phyloP scores from a whole-genome alignment of 2,888 invertebrate species.

The Xestia c-nigrum region DNA sequence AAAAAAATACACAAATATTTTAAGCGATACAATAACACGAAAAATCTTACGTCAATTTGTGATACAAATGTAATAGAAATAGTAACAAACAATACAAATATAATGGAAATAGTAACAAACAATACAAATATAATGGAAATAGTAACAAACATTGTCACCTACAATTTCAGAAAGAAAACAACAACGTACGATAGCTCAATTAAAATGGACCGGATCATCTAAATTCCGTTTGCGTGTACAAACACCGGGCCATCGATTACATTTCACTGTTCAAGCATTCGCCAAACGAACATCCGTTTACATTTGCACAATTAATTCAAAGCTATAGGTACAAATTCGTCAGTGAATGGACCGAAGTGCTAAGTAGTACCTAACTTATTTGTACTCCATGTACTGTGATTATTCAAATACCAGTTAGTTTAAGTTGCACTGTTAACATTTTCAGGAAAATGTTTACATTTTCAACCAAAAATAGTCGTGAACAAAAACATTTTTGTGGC shows the following conservation, averaged over 20 bases:
- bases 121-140: no score
- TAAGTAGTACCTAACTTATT: slow-evolving; percentile 1
- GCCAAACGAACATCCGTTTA: slow-evolving; percentile 31
- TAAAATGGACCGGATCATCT: slow-evolving; percentile 40
- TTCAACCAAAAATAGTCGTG: slow-evolving; percentile 7
- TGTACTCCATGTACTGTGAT: neutral
- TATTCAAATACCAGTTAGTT: slow-evolving; percentile 4
- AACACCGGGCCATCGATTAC: slow-evolving; percentile 40
- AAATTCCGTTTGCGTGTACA: slow-evolving; percentile 50
- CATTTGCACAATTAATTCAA: slow-evolving; percentile 35
- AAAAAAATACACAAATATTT: neutral
- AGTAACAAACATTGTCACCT: neutral
- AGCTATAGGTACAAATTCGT: slow-evolving; percentile 14
- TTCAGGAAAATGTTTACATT: slow-evolving; percentile 14
- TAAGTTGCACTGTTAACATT: neutral
- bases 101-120: no score
- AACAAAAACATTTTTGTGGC: slow-evolving; percentile 25
- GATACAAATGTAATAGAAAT: neutral
- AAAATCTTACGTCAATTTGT: neutral
- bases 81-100: no score
- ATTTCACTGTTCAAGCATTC: slow-evolving; percentile 40
- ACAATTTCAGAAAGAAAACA: slow-evolving; percentile 14
- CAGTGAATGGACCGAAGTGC: slow-evolving; percentile 10
- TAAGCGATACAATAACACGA: neutral
- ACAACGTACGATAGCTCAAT: slow-evolving; percentile 27